Conservation (phyloP, 2,797 vertebrate genomes). For the Eleutherodactylus coqui region DNA sequence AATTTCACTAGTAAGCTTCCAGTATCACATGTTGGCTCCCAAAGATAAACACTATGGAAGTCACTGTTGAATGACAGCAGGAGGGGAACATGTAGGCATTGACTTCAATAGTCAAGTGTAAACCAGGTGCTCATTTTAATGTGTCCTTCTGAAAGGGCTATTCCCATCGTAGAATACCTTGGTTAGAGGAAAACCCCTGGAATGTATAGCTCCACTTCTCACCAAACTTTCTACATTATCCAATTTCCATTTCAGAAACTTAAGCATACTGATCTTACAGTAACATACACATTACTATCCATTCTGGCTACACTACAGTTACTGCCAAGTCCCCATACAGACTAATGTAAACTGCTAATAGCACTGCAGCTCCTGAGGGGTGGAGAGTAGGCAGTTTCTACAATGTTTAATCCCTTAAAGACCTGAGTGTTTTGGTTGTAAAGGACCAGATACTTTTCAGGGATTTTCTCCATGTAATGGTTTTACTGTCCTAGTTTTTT, state of each 20-base stretch:
- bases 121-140: background rate
- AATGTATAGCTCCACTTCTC: too few species aligned
- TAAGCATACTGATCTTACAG: background rate
- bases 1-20: background rate
- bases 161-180: background rate
- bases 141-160: background rate
- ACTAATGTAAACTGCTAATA: background rate
- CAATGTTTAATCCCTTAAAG: background rate
- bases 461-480: too few species aligned
- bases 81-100: background rate
- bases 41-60: background rate
- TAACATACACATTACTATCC: background rate
- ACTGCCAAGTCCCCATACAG: background rate
- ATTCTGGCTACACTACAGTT: background rate
- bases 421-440: too few species aligned
- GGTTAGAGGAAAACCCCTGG: background rate
- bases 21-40: conserved; percentile 16
- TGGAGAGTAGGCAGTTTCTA: background rate
- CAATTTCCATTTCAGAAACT: background rate
- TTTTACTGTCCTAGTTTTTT: too few species aligned
- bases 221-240: too few species aligned
- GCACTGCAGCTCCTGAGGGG: background rate
- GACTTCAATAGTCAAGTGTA: background rate
- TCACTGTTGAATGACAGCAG: background rate
- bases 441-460: too few species aligned